Evolutionary conservation across 2,888 invertebrate genomes (phyloP).

Genomic region (Microchrysa polita): DNA sequence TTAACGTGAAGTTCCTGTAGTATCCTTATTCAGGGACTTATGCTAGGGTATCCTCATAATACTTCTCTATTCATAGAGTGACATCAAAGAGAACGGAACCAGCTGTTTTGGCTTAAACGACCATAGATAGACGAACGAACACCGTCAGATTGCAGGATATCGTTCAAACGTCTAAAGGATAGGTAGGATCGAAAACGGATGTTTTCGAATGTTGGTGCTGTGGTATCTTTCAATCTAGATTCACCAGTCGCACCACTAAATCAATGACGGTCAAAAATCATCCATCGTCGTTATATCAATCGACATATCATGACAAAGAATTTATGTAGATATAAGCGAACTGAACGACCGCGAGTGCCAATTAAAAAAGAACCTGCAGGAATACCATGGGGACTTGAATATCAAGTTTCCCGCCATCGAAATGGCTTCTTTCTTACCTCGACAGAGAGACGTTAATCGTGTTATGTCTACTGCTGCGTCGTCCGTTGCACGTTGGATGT

Average conservation of each 20-base stretch:
- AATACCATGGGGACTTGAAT: background rate
- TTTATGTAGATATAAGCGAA: background rate
- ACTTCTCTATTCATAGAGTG: background rate
- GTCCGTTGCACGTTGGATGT: background rate
- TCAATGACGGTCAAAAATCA: too few species aligned
- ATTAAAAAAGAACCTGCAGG: background rate
- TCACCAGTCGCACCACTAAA: too few species aligned
- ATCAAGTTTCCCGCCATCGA: slow-evolving; percentile 32
- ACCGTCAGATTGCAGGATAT: too few species aligned
- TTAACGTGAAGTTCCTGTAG: background rate
- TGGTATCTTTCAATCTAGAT: too few species aligned
- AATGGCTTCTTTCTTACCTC: slow-evolving; percentile 40
- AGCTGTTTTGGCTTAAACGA: slow-evolving; percentile 27
- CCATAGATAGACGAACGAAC: too few species aligned
- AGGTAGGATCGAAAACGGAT: too few species aligned
- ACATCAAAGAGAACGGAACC: slow-evolving; percentile 11
- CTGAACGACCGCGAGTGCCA: slow-evolving; percentile 2
- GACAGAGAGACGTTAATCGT: slow-evolving; percentile 8
- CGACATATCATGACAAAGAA: background rate
- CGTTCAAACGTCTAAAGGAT: too few species aligned
- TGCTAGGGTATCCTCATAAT: background rate
- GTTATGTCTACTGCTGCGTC: slow-evolving; percentile 21
- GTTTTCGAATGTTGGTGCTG: too few species aligned
- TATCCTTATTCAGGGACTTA: too few species aligned
- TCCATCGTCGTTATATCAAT: too few species aligned